Evolutionary conservation across 2,113 vertebrate genomes (phyloP).

Genomic region (Phrynosoma platyrhinos): DNA sequence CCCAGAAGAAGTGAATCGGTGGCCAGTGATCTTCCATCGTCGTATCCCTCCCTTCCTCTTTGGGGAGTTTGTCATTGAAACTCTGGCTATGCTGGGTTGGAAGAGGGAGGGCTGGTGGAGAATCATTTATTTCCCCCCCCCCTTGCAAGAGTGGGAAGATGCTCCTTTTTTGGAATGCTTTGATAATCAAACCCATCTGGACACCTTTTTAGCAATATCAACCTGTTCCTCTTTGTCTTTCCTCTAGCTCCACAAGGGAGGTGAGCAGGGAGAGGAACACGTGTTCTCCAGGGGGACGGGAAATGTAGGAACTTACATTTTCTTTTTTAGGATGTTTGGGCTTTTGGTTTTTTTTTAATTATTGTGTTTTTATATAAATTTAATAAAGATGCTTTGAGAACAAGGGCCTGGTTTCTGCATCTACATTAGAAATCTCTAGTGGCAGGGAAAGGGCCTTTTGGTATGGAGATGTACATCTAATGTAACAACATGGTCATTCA

Average conservation of each 20-base stretch:
- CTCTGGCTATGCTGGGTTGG: not conserved
- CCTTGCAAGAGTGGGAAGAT: not conserved
- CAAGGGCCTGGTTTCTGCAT: not conserved
- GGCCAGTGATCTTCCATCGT: not conserved
- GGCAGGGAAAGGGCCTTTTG: not conserved
- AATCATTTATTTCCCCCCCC: not conserved
- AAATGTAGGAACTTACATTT: not conserved
- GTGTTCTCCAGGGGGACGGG: not conserved
- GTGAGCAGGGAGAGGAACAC: not conserved
- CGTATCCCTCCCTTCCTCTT: not conserved
- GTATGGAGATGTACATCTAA: no score
- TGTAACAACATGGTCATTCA: not conserved
- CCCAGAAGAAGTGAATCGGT: slow-evolving; percentile 87
- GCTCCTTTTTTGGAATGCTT: not conserved
- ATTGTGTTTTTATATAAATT: slow-evolving; percentile 52
- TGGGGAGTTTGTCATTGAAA: not conserved
- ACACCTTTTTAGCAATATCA: slow-evolving; percentile 38
- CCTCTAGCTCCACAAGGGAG: not conserved
- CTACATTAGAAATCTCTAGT: accelerated
- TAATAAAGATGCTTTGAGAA: slow-evolving; percentile 45
- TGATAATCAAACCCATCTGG: slow-evolving; percentile 41
- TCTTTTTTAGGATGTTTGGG: not conserved
- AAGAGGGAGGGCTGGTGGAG: slow-evolving; percentile 15
- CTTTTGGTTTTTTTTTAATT: slow-evolving; percentile 16
- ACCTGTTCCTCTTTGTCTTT: not conserved